Conservation (phyloP, 2,797 vertebrate genomes). For the Etheostoma perlongum region DNA sequence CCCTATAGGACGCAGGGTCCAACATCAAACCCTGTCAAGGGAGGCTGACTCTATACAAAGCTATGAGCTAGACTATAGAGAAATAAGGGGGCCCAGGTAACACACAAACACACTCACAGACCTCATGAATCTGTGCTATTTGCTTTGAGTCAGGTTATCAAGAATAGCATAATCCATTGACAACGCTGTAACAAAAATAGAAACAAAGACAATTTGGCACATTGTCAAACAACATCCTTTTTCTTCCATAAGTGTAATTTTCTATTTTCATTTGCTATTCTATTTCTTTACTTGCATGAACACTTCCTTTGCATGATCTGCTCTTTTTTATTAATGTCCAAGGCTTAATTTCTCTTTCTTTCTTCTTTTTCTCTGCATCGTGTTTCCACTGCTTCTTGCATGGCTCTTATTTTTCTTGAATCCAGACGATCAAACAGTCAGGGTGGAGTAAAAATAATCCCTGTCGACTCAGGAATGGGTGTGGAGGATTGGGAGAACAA, state of each 20-base stretch:
- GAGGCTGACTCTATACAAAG: conserved; percentile 87
- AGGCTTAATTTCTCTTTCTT: conserved; percentile 61
- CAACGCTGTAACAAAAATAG: background rate
- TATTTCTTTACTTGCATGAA: conserved; percentile 30
- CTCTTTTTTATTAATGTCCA: conserved; percentile 56
- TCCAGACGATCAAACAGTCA: conserved; percentile 72
- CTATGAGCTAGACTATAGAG: conserved; percentile 88
- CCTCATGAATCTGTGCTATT: background rate
- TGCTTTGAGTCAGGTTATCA: background rate
- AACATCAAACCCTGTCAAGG: conserved; percentile 81
- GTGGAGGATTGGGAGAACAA: conserved; percentile 90
- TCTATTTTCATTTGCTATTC: conserved; percentile 13
- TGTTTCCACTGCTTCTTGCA: conserved; percentile 59
- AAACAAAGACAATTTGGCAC: background rate
- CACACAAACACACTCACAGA: background rate
- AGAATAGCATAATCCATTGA: background rate
- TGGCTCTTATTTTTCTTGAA: conserved; percentile 48
- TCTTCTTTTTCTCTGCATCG: conserved; percentile 47
- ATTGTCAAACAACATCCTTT: background rate
- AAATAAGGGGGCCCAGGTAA: conserved; percentile 87
- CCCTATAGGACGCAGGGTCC: conserved; percentile 84
- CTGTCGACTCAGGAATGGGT: conserved; percentile 89
- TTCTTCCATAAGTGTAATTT: background rate
- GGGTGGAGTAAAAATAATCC: conserved; percentile 87
- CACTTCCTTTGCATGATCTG: conserved; percentile 48